Conservation (phyloP, 2,113 vertebrate genomes). For the Acinonyx jubatus region DNA sequence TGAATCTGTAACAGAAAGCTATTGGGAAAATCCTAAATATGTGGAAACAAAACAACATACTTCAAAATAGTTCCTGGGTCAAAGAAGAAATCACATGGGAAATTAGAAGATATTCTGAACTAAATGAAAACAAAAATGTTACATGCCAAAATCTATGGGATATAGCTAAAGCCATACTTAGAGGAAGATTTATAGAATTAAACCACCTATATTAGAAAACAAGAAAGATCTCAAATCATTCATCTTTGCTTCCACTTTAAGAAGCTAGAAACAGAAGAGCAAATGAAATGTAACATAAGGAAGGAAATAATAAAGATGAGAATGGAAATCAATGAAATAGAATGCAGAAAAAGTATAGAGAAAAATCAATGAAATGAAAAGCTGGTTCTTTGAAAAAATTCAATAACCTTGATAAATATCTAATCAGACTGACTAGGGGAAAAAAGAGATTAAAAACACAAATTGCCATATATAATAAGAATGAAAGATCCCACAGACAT, state of each 20-base stretch:
- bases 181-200: neutral
- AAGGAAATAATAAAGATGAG: neutral
- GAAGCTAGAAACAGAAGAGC: neutral
- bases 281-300: neutral
- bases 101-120: slow-evolving; percentile 40
- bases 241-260: neutral
- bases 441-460: neutral
- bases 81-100: neutral
- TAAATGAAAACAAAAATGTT: neutral
- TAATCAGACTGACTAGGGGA: neutral
- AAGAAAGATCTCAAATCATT: neutral
- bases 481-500: neutral
- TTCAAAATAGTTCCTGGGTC: slow-evolving; percentile 7
- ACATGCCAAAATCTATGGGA: neutral
- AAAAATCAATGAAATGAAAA: neutral
- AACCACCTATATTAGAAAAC: neutral
- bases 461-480: neutral
- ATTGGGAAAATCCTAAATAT: neutral
- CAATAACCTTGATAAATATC: neutral
- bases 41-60: neutral
- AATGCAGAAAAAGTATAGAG: neutral
- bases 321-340: neutral
- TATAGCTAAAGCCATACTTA: neutral
- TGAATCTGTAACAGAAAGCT: neutral
- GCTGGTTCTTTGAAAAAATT: neutral